Conservation (phyloP, 2,888 invertebrate genomes). For the Mantis religiosa region DNA sequence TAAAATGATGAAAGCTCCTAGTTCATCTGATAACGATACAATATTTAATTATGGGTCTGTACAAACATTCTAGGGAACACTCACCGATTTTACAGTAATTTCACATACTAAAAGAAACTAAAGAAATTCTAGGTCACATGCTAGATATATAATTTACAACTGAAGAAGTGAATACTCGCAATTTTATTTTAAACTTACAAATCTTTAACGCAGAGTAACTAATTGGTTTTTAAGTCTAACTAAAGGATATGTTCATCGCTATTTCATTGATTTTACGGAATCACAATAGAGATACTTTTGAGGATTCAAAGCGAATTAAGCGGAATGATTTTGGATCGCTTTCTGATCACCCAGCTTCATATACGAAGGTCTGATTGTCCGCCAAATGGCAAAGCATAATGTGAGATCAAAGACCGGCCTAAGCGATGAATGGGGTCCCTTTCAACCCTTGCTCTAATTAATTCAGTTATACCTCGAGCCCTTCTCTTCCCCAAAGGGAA, state of each 20-base stretch:
- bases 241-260: background rate
- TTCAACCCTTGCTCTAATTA: background rate
- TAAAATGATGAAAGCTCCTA: too few species aligned
- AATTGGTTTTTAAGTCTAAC: background rate
- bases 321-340: background rate
- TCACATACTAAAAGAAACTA: too few species aligned
- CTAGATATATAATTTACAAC: too few species aligned
- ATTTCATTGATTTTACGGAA: background rate
- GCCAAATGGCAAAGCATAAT: background rate
- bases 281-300: background rate
- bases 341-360: background rate
- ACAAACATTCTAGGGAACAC: too few species aligned
- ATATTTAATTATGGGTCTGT: too few species aligned
- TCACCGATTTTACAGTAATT: too few species aligned
- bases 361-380: background rate
- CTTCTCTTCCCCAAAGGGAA: background rate
- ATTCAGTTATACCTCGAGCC: background rate
- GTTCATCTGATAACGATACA: too few species aligned
- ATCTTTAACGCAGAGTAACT: background rate
- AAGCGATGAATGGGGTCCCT: background rate
- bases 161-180: too few species aligned
- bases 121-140: too few species aligned
- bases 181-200: background rate
- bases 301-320: background rate
- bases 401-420: background rate